These are phyloP conservation scores for Andrena flavipes DNA, from an alignment of 2,888 invertebrate genomes.

Conservation along the genomic window DNA sequence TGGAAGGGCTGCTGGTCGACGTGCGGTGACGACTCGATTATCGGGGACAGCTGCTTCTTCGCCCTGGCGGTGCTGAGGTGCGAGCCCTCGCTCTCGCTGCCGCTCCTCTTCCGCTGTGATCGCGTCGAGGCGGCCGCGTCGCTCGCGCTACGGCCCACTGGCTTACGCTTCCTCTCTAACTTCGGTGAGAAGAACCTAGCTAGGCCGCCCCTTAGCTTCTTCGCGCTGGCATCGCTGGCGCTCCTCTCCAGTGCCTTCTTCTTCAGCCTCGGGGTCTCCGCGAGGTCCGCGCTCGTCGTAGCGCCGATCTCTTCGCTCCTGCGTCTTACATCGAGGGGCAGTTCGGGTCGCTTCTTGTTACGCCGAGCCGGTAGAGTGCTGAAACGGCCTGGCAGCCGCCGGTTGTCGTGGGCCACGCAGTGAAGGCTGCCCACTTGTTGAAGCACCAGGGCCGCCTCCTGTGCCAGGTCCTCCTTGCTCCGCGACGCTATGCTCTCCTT, in stretches of 20 bases:
- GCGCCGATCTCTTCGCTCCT: constrained; percentile 87
- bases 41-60: constrained; percentile 91
- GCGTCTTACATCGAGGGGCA: constrained; percentile 80
- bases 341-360: constrained; percentile 81
- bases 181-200: constrained; percentile 80
- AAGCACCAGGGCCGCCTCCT: constrained; percentile 91
- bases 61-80: constrained; percentile 86
- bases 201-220: constrained; percentile 77
- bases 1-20: constrained; percentile 84
- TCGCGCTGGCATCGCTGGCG: constrained; percentile 84
- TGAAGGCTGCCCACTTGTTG: constrained; percentile 91
- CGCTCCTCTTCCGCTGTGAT: constrained; percentile 87
- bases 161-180: constrained; percentile 75
- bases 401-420: constrained; percentile 85
- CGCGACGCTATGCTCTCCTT: constrained; percentile 89
- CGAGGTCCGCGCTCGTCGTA: constrained; percentile 71
- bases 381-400: constrained; percentile 85
- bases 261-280: constrained; percentile 84
- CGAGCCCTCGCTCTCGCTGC: constrained; percentile 87
- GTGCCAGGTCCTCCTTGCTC: constrained; percentile 90
- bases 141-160: constrained; percentile 84
- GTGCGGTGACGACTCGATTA: constrained; percentile 91
- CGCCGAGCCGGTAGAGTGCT: constrained; percentile 88
- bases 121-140: constrained; percentile 86
- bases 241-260: constrained; percentile 85